Evolutionary conservation across 1,140 invertebrate species (phyloP), one percentile per base, ranked within the genome.

Genomic region (Sarcophaga bullata): DNA sequence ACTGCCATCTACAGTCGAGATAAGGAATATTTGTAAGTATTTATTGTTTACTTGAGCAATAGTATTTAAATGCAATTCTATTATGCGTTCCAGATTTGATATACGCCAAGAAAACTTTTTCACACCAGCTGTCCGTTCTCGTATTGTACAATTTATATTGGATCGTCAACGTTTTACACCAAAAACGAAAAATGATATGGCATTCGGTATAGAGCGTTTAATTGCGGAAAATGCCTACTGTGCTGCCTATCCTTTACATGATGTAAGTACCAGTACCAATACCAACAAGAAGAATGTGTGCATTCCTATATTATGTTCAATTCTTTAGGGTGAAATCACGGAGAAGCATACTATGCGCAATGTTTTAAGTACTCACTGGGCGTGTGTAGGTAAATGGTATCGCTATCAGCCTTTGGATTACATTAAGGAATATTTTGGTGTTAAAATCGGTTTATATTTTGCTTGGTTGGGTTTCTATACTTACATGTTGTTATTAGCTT

Each of bases 391-490:
- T 4, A 96, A 95, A 88, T 95, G 95, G 90, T 94, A 95, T 87
- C 95, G 95, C 84, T 94, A 96, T 86, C 97, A 98, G 87, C 97
- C 97, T 0, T 90, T 98, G 46, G 96, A 98, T 90, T 95, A 98
- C 85, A 91, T 98, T 81, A 95, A 95, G 86, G 93, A 95, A 83
- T 98, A 98, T 90, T 98, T 98, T 91, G 97, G 97, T 10, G 96
- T 98, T 48, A 98, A 98, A 92, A 97, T 98, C 84, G 96, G 95
- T 50, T 91, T 98, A 54, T 99, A 99, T 90, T 99, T 99, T 90
- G 97, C 97, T 7, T 99, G 98, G 98, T 91, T 99, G 19, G 98
- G 98, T 52, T 99, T 96, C 90, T 99, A 99, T 88, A 99, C 98
- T 37, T 94, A 95, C 73, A 97, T 98, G 94, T 90, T 99, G 81